Conservation (phyloP, 2,113 vertebrate genomes). For the Cephalopterus ornatus region DNA sequence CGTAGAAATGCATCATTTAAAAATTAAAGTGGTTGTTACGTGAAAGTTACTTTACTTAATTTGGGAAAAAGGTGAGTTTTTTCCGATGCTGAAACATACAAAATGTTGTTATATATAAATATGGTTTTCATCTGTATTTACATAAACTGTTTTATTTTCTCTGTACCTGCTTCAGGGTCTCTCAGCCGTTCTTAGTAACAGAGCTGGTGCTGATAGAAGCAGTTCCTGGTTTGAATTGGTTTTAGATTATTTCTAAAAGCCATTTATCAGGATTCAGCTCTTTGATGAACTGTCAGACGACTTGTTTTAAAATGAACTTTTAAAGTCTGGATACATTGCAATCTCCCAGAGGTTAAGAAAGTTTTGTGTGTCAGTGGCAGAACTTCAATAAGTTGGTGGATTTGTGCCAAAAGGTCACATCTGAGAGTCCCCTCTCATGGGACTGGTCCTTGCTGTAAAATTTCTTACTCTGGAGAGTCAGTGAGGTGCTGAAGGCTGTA, state of each 20-base stretch:
- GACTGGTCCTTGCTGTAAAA: background rate
- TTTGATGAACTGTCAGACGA: background rate
- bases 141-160: background rate
- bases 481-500: background rate
- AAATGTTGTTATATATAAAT: background rate
- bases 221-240: background rate
- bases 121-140: fast-evolving
- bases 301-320: background rate
- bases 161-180: background rate
- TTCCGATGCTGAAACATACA: background rate
- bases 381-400: background rate
- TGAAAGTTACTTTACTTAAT: background rate
- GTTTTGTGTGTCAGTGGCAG: background rate
- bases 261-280: background rate
- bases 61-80: background rate
- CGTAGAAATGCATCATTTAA: background rate
- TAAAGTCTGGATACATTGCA: background rate
- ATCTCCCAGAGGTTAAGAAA: background rate
- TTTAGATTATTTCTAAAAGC: background rate
- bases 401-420: background rate
- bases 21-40: background rate
- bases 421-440: background rate
- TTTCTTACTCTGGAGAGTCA: background rate
- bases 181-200: background rate
- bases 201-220: background rate